Evolutionary conservation across 2,888 invertebrate species (phyloP), one percentile per base, ranked within the genome.

Genomic region (Brachypalpus laphriformis): DNA sequence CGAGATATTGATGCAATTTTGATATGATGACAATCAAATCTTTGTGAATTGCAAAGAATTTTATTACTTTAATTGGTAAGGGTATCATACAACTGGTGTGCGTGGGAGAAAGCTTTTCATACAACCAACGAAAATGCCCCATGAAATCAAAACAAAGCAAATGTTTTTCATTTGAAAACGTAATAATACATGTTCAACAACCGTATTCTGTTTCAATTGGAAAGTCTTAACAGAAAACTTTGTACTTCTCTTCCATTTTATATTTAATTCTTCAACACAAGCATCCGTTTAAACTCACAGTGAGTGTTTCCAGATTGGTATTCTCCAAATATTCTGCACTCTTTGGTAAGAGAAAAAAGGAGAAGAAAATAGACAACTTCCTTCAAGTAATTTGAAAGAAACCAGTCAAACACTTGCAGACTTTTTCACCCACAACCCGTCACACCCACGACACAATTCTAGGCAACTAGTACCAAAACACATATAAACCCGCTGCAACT

Each of bases 301-400:
- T n/a, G 9, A 49, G 6, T 25, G 1, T 6, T 47, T 47, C 11
- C 47, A 47, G 20, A 20, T 72, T 72, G 72, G 72, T 61, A 72
- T 72, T 40, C 72, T 61, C 51, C 6, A 59, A 72, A 61, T 72
- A 49, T 61, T 37, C 14, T 40, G 11, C 18, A 31, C 22, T 71
- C 47, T 71, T 71, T 59, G 57, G 57, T 31, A 56, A 16, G 22
- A 49, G 20, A 47, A 22, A 59, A 34, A n/a, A n/a, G n/a, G n/a
- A n/a, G n/a, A n/a, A n/a, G 16, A 59, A 37, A 40, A 51, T 37
- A 61, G 49, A 7, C 49, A 72, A 34, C 37, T 72, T 72, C 49
- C 72, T 72, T 72, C 59, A 72, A 61, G 51, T 72, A 72, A 72
- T 72, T 72, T 72, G 40, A 72, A 72, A 72, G 61, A 61, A 72